Percentiles rank a stretch among this genome's conserved stretches.
phyloP scores from a whole-genome alignment of 2,797 vertebrate genomes.

The Lutjanus argentimaculatus region DNA sequence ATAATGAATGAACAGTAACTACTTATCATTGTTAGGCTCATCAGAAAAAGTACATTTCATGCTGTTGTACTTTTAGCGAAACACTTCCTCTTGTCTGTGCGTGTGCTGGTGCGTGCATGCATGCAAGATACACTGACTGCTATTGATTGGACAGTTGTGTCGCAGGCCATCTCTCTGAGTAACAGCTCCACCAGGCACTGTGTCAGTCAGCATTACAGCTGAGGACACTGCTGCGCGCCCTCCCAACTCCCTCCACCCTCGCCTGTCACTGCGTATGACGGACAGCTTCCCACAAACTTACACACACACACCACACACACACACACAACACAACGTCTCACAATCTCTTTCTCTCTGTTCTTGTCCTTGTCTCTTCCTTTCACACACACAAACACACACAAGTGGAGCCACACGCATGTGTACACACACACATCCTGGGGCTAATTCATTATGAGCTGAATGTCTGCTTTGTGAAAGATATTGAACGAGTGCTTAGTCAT shows the following conservation, averaged over 20 bases:
- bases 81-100: neutral
- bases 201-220: conserved; percentile 79
- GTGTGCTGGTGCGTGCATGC: conserved; percentile 23
- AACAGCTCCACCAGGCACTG: conserved; percentile 69
- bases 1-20: conserved; percentile 2
- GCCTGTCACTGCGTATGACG: conserved; percentile 70
- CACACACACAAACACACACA: conserved; percentile 19
- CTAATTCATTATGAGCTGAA: conserved; percentile 64
- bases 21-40: conserved; percentile 5
- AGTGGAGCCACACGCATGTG: neutral
- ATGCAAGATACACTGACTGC: conserved; percentile 41
- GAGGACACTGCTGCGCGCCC: conserved; percentile 54
- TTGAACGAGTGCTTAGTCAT: conserved; percentile 51
- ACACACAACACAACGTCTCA: too few relatives aligned
- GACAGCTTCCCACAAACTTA: conserved; percentile 57
- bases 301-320: conserved; percentile 6
- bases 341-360: conserved; percentile 41
- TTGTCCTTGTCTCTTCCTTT: conserved; percentile 48
- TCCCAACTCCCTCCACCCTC: conserved; percentile 57
- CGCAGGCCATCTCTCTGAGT: conserved; percentile 63
- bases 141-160: conserved; percentile 66
- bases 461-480: conserved; percentile 66
- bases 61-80: neutral
- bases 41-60: neutral
- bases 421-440: conserved; percentile 6